Evolutionary conservation across 2,888 invertebrate species (phyloP), one percentile per base, ranked within the genome.

Genomic region (Cepaea hortensis): DNA sequence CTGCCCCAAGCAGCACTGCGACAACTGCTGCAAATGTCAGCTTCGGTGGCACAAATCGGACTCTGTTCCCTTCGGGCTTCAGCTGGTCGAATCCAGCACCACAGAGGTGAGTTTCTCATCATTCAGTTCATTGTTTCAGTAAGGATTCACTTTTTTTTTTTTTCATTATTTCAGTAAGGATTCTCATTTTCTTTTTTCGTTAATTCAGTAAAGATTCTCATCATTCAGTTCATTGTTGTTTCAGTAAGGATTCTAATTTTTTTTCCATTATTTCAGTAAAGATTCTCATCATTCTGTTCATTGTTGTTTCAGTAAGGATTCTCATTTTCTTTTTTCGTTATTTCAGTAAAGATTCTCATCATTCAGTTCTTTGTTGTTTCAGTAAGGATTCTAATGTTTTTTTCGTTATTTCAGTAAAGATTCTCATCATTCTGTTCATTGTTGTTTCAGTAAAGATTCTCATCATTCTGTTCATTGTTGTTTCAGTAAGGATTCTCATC

Each of bases 1-100:
- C 79, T 13, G 46, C 79, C 35, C 3, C 77, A 6, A 68, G 68
- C 68, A 50, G 46, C 82, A 3, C 77, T 65, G 15, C 70, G 20
- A 48, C 70, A 75, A 50, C 70, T 81, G 80, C 85, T 23, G 23
- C 20, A 62, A 20, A 62, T 55, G 20, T 65, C 65, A 75, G 65
- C 79, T 50, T 13, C 62, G 46, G 62, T 3, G 20, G 76, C 20
- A 76, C n/a, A 61, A 62, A 5, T 61, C 1, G 62, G n/a, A 13
- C 7, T 11, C 13, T 23, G 6, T 73, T 62, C 11, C 61, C 79
- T 5, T 1, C 55, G 3, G 7, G 18, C 15, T 61, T 79, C 13
- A 62, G 62, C 18, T 79, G 79, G 79, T 62, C 62, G 5, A 79
- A 79, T 62, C 35, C 62, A 20, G 81, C 48, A 0, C 68, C 70